Percentiles rank a stretch among this genome's conserved stretches.
These are phyloP conservation scores for Peromyscus melanophrys DNA, from an alignment of 2,797 vertebrate genomes.

Conservation along the genomic window DNA sequence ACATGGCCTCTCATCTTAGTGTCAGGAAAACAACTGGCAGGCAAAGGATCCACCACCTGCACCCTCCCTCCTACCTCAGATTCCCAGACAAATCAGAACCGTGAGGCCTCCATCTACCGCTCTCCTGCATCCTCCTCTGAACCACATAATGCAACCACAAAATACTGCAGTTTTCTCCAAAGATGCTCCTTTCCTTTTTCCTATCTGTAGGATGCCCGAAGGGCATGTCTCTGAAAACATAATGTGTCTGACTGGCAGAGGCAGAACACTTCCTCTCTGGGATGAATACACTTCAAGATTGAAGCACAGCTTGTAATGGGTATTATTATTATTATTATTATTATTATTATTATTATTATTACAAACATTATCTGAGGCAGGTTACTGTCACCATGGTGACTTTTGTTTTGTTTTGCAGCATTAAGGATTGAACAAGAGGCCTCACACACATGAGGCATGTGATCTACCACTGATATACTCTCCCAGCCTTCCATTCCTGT, in stretches of 20 bases:
- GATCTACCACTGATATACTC: background rate
- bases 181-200: background rate
- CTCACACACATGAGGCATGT: background rate
- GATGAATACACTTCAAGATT: background rate
- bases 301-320: background rate
- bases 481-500: background rate
- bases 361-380: background rate
- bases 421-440: background rate
- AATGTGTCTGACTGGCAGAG: conserved; percentile 12
- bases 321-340: no score
- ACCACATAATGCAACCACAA: background rate
- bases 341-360: background rate
- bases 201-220: background rate
- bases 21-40: background rate
- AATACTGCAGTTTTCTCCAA: background rate
- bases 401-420: background rate
- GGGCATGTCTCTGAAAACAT: background rate
- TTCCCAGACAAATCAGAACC: background rate
- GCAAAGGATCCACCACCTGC: background rate
- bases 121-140: no score
- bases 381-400: background rate
- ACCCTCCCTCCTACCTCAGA: background rate
- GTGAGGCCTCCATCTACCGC: background rate
- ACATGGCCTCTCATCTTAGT: background rate
- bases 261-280: background rate